A percentile compares a stretch with the other conserved stretches of the same genome.
phyloP scores from a whole-genome alignment of 2,113 vertebrate species.

The Quiscalus mexicanus region DNA sequence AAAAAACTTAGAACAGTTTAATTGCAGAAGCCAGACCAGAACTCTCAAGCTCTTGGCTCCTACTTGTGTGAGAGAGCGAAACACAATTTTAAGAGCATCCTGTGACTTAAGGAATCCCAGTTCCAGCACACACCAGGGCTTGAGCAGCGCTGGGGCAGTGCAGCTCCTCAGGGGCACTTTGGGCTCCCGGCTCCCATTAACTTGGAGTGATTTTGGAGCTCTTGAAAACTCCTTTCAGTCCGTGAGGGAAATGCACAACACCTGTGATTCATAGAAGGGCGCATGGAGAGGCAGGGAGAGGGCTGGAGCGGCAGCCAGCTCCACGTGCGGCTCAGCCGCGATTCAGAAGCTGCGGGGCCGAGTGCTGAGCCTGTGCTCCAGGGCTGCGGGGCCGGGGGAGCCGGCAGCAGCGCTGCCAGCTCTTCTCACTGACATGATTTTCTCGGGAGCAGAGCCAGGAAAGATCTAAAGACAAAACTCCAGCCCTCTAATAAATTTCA shows the following conservation, averaged over 20 bases:
- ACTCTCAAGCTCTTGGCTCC: constrained; percentile 4
- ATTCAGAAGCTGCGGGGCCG: background rate
- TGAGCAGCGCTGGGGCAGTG: background rate
- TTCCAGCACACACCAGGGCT: constrained; percentile 23
- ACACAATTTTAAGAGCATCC: constrained; percentile 38
- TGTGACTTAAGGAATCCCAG: constrained; percentile 15
- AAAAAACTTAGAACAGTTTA: constrained; percentile 32
- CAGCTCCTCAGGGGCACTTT: background rate
- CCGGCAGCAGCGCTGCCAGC: background rate
- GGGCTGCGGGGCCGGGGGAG: background rate
- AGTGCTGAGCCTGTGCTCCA: background rate
- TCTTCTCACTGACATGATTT: constrained; percentile 17
- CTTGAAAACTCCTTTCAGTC: constrained; percentile 63
- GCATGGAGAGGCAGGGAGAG: background rate
- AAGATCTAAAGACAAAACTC: constrained; percentile 48
- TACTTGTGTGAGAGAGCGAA: background rate
- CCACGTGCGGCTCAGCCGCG: background rate
- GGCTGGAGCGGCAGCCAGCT: background rate
- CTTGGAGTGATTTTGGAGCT: constrained; percentile 62
- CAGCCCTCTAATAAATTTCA: background rate
- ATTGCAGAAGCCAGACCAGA: constrained; percentile 47
- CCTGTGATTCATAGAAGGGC: constrained; percentile 20
- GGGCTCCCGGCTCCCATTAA: constrained; percentile 49
- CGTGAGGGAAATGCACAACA: constrained; percentile 20
- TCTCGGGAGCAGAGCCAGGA: constrained; percentile 23